A percentile compares a stretch with the other conserved stretches of the same genome.
Evolutionary conservation across 2,888 invertebrate species (phyloP).

Genomic region (Perithous albicinctus): DNA sequence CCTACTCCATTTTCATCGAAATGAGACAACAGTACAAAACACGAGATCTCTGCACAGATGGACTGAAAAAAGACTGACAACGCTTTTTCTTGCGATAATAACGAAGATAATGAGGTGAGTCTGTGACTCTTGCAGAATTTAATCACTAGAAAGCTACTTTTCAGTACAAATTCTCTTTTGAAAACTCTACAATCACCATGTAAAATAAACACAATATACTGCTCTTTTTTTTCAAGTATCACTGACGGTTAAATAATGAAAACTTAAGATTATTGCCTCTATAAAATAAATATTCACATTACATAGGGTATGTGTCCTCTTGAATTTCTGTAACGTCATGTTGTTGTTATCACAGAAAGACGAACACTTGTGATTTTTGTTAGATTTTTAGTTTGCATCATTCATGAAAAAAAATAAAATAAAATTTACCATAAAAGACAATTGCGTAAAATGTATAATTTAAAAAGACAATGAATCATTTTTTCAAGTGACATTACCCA

Average conservation of each 20-base stretch:
- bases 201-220: background rate
- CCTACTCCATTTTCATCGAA: constrained; percentile 53
- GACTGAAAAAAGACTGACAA: constrained; percentile 14
- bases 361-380: too few species aligned
- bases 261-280: too few species aligned
- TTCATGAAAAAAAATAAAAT: too few species aligned
- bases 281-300: too few species aligned
- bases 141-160: constrained; percentile 36
- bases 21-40: constrained; percentile 16
- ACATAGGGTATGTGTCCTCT: too few species aligned
- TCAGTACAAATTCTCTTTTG: background rate
- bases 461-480: too few species aligned
- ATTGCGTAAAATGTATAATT: too few species aligned
- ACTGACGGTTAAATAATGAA: too few species aligned
- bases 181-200: background rate
- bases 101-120: constrained; percentile 22
- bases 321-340: background rate
- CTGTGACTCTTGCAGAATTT: constrained; percentile 10
- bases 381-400: too few species aligned
- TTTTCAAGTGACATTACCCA: too few species aligned
- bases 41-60: constrained; percentile 8
- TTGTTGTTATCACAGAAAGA: too few species aligned
- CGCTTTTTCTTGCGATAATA: constrained; percentile 25
- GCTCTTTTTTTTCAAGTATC: too few species aligned
- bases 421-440: background rate